Evolutionary conservation across 1,140 invertebrate species (phyloP).

Genomic region (Ridgeia piscesae): DNA sequence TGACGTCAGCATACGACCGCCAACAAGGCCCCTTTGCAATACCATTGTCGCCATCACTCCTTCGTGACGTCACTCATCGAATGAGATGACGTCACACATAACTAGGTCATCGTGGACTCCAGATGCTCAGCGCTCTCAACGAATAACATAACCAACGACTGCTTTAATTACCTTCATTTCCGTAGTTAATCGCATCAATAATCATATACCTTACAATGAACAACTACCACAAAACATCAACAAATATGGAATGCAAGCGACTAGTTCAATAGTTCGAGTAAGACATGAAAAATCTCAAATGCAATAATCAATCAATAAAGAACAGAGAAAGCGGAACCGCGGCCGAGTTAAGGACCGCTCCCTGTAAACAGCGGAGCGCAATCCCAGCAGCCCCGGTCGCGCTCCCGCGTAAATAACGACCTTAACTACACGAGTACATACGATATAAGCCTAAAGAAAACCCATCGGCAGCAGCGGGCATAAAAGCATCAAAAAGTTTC

Average conservation of each 20-base stretch:
- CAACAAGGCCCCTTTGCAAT: neutral
- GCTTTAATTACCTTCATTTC: neutral
- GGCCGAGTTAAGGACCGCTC: neutral
- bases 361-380: neutral
- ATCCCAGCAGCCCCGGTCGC: neutral
- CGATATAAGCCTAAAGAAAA: conserved; percentile 1
- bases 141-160: neutral
- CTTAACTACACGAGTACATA: conserved; percentile 3
- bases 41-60: neutral
- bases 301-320: neutral
- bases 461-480: neutral
- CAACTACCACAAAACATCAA: conserved; percentile 20
- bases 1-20: neutral
- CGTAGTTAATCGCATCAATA: conserved; percentile 8
- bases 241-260: conserved; percentile 17
- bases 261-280: conserved; percentile 3
- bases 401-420: neutral
- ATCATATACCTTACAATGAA: neutral
- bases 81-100: neutral
- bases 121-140: neutral
- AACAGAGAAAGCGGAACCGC: neutral
- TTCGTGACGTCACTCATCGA: neutral
- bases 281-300: conserved; percentile 12
- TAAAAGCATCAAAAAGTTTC: conserved; percentile 2
- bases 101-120: neutral